phyloP scores from a whole-genome alignment of 2,888 invertebrate species.

The Asteroscopus sphinx region DNA sequence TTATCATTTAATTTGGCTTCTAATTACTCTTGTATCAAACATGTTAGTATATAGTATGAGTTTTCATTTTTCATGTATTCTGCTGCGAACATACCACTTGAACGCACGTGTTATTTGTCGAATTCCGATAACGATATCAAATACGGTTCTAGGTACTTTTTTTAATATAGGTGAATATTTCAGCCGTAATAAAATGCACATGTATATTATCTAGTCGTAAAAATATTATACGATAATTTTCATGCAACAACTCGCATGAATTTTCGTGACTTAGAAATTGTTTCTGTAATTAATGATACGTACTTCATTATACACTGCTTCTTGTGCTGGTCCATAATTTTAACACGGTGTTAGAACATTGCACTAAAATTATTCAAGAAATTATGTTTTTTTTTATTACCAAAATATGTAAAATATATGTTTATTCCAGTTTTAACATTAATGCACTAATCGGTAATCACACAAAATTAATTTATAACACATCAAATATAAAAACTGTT shows the following conservation, averaged over 20 bases:
- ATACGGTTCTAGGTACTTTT: constrained; percentile 22
- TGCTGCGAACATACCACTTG: constrained; percentile 37
- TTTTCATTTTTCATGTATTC: constrained; percentile 21
- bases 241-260: constrained; percentile 10
- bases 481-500: constrained; percentile 18
- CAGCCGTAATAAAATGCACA: constrained; percentile 4
- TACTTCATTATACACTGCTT: constrained; percentile 6
- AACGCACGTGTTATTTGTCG: constrained; percentile 35
- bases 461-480: not conserved
- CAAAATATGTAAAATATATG: not conserved
- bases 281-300: constrained; percentile 2
- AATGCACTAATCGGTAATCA: not conserved
- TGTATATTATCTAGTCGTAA: constrained; percentile 3
- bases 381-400: not conserved
- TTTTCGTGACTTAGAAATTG: constrained; percentile 16
- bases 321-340: constrained; percentile 1
- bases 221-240: constrained; percentile 14
- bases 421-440: not conserved
- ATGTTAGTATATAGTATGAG: constrained; percentile 12
- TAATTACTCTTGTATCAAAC: constrained; percentile 39
- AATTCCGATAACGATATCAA: constrained; percentile 38
- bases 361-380: not conserved
- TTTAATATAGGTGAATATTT: constrained; percentile 11
- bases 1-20: constrained; percentile 41
- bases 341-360: constrained; percentile 2